These are phyloP conservation scores for Camptogramma bilineatum DNA, from an alignment of 2,888 invertebrate species.

Conservation along the genomic window DNA sequence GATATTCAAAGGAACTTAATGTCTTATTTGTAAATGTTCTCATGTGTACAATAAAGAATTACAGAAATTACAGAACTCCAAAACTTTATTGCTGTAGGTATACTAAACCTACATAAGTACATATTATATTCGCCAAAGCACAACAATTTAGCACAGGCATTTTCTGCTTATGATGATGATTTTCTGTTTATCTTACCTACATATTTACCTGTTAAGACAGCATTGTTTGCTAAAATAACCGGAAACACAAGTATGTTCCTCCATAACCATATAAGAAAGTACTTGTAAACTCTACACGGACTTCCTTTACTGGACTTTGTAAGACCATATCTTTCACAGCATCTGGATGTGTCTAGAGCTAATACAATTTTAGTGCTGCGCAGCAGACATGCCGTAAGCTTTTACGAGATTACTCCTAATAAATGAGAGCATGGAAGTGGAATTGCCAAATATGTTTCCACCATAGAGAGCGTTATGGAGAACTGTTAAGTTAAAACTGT, in stretches of 20 bases:
- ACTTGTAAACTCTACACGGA: slow-evolving; percentile 21
- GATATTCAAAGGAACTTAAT: too few relatives aligned
- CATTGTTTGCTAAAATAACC: background rate
- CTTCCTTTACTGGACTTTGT: slow-evolving; percentile 24
- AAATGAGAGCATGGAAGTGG: slow-evolving; percentile 64
- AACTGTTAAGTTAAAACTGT: background rate
- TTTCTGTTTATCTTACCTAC: background rate
- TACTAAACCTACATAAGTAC: too few relatives aligned
- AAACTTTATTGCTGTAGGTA: too few relatives aligned
- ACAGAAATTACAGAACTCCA: too few relatives aligned
- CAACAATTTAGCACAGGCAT: too few relatives aligned
- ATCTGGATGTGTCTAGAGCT: slow-evolving; percentile 34
- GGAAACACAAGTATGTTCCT: background rate
- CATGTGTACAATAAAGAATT: too few relatives aligned
- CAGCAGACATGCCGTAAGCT: slow-evolving; percentile 54
- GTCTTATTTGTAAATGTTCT: too few relatives aligned
- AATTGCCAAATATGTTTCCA: slow-evolving; percentile 62
- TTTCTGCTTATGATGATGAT: too few relatives aligned
- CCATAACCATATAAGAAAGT: slow-evolving; percentile 17
- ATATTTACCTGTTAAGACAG: background rate
- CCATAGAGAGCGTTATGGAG: slow-evolving; percentile 7
- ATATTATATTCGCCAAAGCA: too few relatives aligned
- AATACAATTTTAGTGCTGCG: slow-evolving; percentile 41
- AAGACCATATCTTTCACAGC: slow-evolving; percentile 32
- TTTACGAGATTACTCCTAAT: slow-evolving; percentile 66